Base-by-base conservation (phyloP, 2,113 vertebrate genomes). In the Chauna torquata region DNA sequence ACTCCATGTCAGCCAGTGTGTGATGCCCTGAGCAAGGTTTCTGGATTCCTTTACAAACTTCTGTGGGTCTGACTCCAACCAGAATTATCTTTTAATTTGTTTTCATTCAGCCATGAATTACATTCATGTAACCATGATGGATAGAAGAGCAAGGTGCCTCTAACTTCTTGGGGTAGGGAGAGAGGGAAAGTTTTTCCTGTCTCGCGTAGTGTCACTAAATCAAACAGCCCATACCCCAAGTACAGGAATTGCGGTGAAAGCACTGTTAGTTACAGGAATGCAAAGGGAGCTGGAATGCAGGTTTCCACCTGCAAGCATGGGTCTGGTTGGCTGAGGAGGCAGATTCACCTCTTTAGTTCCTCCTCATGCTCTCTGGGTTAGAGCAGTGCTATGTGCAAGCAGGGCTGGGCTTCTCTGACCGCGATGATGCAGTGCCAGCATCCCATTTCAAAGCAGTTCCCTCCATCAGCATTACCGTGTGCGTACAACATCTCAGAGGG, bases 341-440 rank as follows among this genome's bases (percentile, higher is more conserved):
- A 79, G 32, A 36, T 49, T 79, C 62, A 52, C 47, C n/a, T 58
- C 50, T 82, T 62, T 28, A 42, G 25, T 27, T 94, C 28, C 17
- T 93, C 52, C 13, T 90, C 57, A 65, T 30, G 6, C 49, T 76
- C 57, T 86, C 4, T 3, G 1, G 8, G 9, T 80, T 45, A 54
- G 36, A 66, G 54, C 42, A 82, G 25, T 16, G 38, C 34, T 58
- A 22, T 1, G 0, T 0, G 1, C 1, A 4, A 52, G 32, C 52
- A 44, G 22, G 11, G 50, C 54, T 81, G 80, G 88, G 59, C n/a
- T 42, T 24, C 25, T 65, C 58, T 36, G 30, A 52, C 58, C 0
- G 1, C 36, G 27, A n/a, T 55, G 72, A 79, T 0, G 4, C 49
- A 45, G 23, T 71, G 42, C 34, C n/a, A 30, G 25, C 30, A 22